Base-by-base conservation (phyloP, 2,113 vertebrate species). In the Chloebia gouldiae region DNA sequence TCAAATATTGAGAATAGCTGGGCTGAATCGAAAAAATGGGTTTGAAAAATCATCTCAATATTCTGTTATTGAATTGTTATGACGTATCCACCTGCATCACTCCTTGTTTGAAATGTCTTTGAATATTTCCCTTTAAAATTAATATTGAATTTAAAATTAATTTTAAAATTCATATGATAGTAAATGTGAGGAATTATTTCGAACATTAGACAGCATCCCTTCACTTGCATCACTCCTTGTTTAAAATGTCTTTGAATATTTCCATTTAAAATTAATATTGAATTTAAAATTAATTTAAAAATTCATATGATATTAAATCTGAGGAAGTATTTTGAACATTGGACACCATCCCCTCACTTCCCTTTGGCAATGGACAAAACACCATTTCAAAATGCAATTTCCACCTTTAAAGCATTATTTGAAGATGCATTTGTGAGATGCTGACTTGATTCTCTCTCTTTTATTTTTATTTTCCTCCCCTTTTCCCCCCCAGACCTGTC, bases 341-440 rank as follows among this genome's bases (percentile, higher is more conserved):
- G 63, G 30, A 3, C 31, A 33, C 21, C 51, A 21, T 45, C 79
- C 31, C 25, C 7, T 86, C 42, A 7, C 92, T 96, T 95, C 71
- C 88, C 94, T 84, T 91, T 92, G 94, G 96, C 93, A 90, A 96
- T 47, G 92, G 72, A 94, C 96, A 96, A 94, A 97, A 95, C 66
- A 81, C 96, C 96, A 97, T 98, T 98, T 97, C 97, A 85, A 97
- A 98, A 98, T 97, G 98, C 98, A 97, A 98, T 98, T 98, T 98
- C 98, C 98, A 97, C 95, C 96, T 97, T 98, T 98, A 98, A 98
- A 93, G 94, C 96, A 77, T 97, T 95, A 97, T 97, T 97, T 98
- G 97, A 97, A 98, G 98, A 98, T 98, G 97, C 97, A 98, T 99
- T 98, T 98, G 94, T 45, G 66, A 89, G 97, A 95, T 97, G 97